Percentiles rank a stretch among this genome's conserved stretches.
Evolutionary conservation across 2,888 invertebrate species (phyloP).

Genomic region (Drosophila koepferae): DNA sequence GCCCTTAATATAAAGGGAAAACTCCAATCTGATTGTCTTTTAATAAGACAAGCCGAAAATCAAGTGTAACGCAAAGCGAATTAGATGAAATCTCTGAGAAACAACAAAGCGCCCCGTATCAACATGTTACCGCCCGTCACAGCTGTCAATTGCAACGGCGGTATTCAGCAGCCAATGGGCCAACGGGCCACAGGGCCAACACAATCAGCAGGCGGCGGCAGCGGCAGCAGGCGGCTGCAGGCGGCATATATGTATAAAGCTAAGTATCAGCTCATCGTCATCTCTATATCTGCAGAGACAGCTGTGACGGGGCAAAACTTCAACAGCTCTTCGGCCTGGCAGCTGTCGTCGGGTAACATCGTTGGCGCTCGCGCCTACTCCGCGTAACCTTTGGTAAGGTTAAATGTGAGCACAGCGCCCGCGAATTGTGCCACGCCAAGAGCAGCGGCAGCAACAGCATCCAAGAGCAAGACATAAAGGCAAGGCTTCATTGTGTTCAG

Average conservation of each 20-base stretch:
- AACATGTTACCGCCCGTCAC: conserved; percentile 66
- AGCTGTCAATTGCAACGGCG: conserved; percentile 63
- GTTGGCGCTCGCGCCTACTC: conserved; percentile 45
- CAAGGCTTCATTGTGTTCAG: conserved; percentile 50
- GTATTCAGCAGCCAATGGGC: conserved; percentile 13
- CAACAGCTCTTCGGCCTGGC: conserved; percentile 33
- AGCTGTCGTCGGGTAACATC: conserved; percentile 56
- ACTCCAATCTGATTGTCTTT: conserved; percentile 58
- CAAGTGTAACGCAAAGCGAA: conserved; percentile 62
- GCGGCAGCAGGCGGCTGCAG: conserved; percentile 16
- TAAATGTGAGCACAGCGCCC: conserved; percentile 67
- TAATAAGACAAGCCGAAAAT: conserved; percentile 61
- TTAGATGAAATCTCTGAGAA: conserved; percentile 56
- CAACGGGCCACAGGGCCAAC: background rate
- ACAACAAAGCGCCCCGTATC: conserved; percentile 46
- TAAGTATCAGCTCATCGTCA: conserved; percentile 53
- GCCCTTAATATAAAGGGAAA: conserved; percentile 35
- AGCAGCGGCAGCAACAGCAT: conserved; percentile 25
- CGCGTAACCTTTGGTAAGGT: conserved; percentile 73
- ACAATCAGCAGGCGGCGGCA: background rate
- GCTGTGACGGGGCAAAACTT: conserved; percentile 55
- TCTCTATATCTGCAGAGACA: conserved; percentile 55
- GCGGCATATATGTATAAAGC: conserved; percentile 16
- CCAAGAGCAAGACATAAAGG: conserved; percentile 44
- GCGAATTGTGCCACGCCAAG: conserved; percentile 70